Evolutionary conservation across 2,113 vertebrate genomes (phyloP), one percentile per base, ranked within the genome.

Genomic region (Aplodontia rufa): DNA sequence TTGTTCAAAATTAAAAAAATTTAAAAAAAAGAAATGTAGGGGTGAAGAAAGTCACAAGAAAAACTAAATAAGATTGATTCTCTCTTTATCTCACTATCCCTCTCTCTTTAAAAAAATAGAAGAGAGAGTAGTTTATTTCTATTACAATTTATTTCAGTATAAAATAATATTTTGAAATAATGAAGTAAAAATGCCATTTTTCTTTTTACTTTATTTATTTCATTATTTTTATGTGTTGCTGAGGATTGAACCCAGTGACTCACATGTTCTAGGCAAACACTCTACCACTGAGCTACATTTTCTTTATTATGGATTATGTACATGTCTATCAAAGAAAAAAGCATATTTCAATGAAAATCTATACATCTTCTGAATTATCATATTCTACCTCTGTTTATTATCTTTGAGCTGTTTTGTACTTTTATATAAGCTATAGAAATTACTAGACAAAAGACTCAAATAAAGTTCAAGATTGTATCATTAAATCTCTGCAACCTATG

Each of bases 351-450:
- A 42, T 72, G 28, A 58, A 85, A 78, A 74, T 71, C 26, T 53
- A 1, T 42, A 1, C 4, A 64, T 90, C 6, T 91, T 92, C 32
- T 51, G 7, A 55, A 30, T 72, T 75, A 81, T 58, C 26, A 40
- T 37, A 72, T 19, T 81, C 24, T 87, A 87, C 28, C 24, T 79
- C 3, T 75, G 17, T 45, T 93, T 64, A 55, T 49, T 86, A 32
- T 74, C 45, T 87, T 68, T 84, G 81, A 74, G 47, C 10, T 89
- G 40, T 76, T 92, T 22, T 83, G 26, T 0, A 78, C 32, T 49
- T 93, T 28, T 94, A 94, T 85, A 53, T 80, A 94, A 90, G 28
- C 20, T 47, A 22, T 84, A 88, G 30, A 82, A 94, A 95, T 51
- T 80, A 35, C 75, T 60, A 88, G 40, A 87, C 72, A 72, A 19